Evolutionary conservation across 2,797 vertebrate species (phyloP), one percentile per base, ranked within the genome.

Genomic region (Coreius guichenoti): DNA sequence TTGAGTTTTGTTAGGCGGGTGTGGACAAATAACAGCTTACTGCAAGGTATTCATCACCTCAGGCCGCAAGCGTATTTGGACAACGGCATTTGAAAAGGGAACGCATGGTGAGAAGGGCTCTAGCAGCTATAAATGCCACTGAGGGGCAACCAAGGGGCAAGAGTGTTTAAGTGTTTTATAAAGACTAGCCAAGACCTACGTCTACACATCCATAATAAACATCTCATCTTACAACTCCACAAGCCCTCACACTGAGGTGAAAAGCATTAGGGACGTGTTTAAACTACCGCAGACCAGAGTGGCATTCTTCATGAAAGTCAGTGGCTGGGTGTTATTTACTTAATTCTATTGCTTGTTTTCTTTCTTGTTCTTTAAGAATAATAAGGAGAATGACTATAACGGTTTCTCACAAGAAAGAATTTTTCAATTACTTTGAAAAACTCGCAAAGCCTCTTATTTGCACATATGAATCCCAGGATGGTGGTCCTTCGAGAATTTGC

Each of bases 101-200:
- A 13, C 43, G 33, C 14, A 31, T 8, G 12, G 12, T 33, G 26
- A 49, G 17, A 47, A 31, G 19, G n/a, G 9, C 7, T 56, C 21
- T 16, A 16, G 63, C 31, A 23, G 63, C 43, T 68, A 16, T 51
- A 68, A 67, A 80, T 67, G 29, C 43, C 61, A 80, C 17, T 12
- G 26, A 47, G 58, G 58, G 74, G 43, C 43, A 72, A 73, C 1
- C 43, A 73, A 2, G 43, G 43, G 43, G 51, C 31, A 39, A 56
- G 63, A 29, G 47, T 69, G 47, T 81, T 81, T 81, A 69, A 69
- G 79, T 81, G 65, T 81, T 69, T 81, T n/a, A 51, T 26, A 19
- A 70, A 81, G 65, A 36, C 47, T 26, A 54, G 45, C 79, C 79
- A 81, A 68, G 47, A 13, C 29, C 31, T 39, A 56, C 65, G 7